phyloP scores from a whole-genome alignment of 37 sponge, comb jelly and placozoan species.

The Geodia barretti region DNA sequence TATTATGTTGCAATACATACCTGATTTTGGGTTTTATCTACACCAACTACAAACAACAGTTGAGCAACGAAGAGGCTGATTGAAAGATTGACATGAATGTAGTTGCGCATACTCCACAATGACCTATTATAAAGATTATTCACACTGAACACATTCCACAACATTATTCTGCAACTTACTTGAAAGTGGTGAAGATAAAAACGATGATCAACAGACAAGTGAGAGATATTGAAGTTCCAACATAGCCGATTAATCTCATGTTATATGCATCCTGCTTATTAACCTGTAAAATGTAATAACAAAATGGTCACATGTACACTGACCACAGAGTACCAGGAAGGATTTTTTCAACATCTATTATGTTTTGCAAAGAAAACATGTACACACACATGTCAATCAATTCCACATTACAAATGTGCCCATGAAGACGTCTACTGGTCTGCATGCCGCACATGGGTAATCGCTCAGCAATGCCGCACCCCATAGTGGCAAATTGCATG shows the following conservation, averaged over 20 bases:
- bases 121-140: not conserved
- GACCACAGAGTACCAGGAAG: no score
- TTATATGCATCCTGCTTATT: not conserved
- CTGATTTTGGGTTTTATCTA: constrained; percentile 33
- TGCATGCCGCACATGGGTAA: no score
- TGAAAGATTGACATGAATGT: constrained; percentile 65
- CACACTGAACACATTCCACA: not conserved
- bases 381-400: no score
- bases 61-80: constrained; percentile 52
- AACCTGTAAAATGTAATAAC: constrained; percentile 4
- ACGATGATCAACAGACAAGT: constrained; percentile 37
- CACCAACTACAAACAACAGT: constrained; percentile 41
- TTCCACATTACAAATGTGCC: no score
- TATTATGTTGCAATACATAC: constrained; percentile 1
- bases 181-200: constrained; percentile 18
- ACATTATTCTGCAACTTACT: constrained; percentile 26
- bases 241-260: constrained; percentile 28
- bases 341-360: no score
- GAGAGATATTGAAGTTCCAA: constrained; percentile 50
- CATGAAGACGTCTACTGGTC: no score
- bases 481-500: no score
- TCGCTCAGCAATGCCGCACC: no score
- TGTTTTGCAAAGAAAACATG: no score
- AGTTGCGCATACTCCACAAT: constrained; percentile 68
- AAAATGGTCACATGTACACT: not conserved